Percentiles rank a stretch among this genome's conserved stretches.
Evolutionary conservation across 2,113 vertebrate species (phyloP).

Genomic region (Galbula dea): DNA sequence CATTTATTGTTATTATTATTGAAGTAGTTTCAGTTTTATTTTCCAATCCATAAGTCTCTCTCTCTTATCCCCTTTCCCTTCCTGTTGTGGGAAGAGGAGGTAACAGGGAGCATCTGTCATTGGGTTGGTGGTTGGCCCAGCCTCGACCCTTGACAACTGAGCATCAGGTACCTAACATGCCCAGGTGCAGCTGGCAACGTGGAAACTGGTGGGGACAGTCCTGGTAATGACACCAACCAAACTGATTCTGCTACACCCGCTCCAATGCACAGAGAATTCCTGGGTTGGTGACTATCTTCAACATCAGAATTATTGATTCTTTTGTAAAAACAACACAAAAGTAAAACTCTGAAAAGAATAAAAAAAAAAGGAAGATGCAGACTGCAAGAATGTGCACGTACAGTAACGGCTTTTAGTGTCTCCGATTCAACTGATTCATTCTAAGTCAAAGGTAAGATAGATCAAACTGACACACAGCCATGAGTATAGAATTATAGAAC

Average conservation of each 20-base stretch:
- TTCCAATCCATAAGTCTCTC: too few species aligned
- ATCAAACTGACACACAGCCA: not conserved
- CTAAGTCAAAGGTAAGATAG: not conserved
- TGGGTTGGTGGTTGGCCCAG: too few species aligned
- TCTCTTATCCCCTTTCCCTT: too few species aligned
- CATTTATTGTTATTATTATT: too few species aligned
- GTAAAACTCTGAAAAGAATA: not conserved
- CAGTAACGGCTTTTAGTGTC: not conserved
- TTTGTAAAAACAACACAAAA: not conserved
- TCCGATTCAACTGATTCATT: not conserved
- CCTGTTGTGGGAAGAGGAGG: too few species aligned
- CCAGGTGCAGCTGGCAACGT: rapidly evolving
- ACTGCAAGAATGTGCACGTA: rapidly evolving
- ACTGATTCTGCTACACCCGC: not conserved
- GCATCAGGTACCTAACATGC: not conserved
- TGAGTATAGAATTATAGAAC: not conserved
- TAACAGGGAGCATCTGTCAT: too few species aligned
- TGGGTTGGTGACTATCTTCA: not conserved
- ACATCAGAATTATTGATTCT: not conserved
- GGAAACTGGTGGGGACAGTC: not conserved
- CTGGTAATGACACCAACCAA: not conserved
- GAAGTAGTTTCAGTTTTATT: too few species aligned
- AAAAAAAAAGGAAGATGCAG: not conserved
- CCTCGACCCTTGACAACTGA: too few species aligned
- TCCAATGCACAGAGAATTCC: not conserved